These are phyloP conservation scores for Buteo buteo DNA, from an alignment of 2,113 vertebrate species.

Conservation along the genomic window DNA sequence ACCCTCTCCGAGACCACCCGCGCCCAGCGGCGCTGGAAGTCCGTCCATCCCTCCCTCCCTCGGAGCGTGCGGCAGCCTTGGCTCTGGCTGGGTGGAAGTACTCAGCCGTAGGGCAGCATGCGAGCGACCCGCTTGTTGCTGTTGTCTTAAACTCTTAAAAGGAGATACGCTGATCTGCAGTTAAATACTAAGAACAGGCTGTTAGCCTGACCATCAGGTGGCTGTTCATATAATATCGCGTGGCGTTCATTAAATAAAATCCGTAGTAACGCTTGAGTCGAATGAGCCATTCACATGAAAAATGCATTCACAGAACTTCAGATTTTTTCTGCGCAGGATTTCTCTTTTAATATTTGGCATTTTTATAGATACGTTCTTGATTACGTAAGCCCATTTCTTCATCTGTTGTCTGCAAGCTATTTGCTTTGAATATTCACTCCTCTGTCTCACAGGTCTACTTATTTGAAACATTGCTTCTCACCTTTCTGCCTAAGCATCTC, in stretches of 20 bases:
- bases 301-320: background rate
- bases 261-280: background rate
- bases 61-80: accelerated
- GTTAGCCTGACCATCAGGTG: background rate
- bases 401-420: background rate
- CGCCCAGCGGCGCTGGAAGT: accelerated
- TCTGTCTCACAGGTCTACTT: background rate
- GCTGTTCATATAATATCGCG: background rate
- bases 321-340: background rate
- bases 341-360: background rate
- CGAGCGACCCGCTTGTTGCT: background rate
- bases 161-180: background rate
- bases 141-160: background rate
- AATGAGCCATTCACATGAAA: background rate
- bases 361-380: background rate
- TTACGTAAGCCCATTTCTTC: background rate
- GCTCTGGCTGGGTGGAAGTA: background rate
- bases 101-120: accelerated
- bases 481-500: background rate
- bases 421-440: background rate
- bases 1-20: background rate
- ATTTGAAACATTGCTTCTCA: background rate
- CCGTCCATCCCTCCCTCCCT: background rate
- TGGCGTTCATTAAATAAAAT: background rate
- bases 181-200: background rate